These are phyloP conservation scores for Cervus canadensis DNA, from an alignment of 2,113 vertebrate genomes.

Conservation along the genomic window DNA sequence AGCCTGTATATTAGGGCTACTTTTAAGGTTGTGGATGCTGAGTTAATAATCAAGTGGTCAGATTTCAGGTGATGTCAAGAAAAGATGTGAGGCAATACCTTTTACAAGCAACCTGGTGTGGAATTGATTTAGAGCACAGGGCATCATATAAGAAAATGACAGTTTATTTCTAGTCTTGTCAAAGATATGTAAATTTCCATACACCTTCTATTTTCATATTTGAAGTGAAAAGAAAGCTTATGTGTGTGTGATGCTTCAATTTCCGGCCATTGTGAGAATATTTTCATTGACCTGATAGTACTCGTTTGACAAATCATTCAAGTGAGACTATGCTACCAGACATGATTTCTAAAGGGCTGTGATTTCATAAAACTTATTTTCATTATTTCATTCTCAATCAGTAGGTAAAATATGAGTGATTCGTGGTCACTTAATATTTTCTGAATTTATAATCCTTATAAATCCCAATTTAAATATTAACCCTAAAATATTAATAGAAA, in stretches of 20 bases:
- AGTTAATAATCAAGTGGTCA: background rate
- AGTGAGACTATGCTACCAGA: background rate
- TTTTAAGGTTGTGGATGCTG: background rate
- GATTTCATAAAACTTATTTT: background rate
- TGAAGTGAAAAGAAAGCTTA: constrained; percentile 8
- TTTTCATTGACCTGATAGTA: background rate
- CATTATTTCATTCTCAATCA: background rate
- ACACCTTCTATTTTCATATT: background rate
- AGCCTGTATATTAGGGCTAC: background rate
- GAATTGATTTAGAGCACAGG: background rate
- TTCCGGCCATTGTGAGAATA: background rate
- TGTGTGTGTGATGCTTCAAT: background rate
- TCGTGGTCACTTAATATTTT: constrained; percentile 31
- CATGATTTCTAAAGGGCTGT: background rate
- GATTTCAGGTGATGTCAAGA: background rate
- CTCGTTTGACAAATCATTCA: background rate
- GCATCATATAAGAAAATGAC: background rate
- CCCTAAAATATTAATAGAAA: constrained; percentile 40
- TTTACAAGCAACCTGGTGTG: background rate
- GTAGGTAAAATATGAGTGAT: background rate
- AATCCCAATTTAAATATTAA: constrained; percentile 25
- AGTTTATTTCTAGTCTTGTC: background rate
- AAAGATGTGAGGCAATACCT: background rate
- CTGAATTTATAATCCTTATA: background rate
- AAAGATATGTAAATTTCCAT: background rate